phyloP scores from a whole-genome alignment of 1,140 invertebrate species.

The Drosophila miranda region DNA sequence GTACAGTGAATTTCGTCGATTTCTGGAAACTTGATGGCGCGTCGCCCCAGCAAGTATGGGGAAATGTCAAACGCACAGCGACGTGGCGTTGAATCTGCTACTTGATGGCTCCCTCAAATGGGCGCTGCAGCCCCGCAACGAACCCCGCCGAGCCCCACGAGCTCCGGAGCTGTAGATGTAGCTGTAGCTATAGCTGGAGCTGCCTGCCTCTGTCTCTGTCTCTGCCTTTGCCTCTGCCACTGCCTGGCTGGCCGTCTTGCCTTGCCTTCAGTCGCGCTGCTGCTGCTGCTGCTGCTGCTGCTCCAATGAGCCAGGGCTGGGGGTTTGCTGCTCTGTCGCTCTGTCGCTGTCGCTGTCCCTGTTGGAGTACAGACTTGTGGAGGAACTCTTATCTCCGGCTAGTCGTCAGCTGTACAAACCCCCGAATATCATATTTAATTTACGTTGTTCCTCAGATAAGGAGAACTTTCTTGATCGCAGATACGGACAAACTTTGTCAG shows the following conservation, averaged over 20 bases:
- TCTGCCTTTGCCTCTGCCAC: constrained; percentile 52
- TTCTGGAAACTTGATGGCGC: constrained; percentile 66
- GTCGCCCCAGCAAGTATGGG: constrained; percentile 76
- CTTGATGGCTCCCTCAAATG: constrained; percentile 79
- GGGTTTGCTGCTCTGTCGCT: neutral
- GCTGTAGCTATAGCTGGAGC: constrained; percentile 42
- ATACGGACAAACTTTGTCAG: constrained; percentile 4
- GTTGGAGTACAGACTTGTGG: neutral
- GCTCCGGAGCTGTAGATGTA: constrained; percentile 37
- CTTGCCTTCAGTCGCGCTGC: constrained; percentile 27
- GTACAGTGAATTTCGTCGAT: constrained; percentile 53
- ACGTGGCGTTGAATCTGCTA: constrained; percentile 59
- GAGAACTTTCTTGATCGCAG: constrained; percentile 36
- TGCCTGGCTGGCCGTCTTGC: constrained; percentile 61
- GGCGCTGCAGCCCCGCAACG: constrained; percentile 67
- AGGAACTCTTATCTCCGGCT: constrained; percentile 19
- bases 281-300: constrained; percentile 5
- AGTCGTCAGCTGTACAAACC: constrained; percentile 63
- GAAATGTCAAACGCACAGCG: constrained; percentile 78
- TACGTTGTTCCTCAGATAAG: constrained; percentile 57
- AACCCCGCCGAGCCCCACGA: constrained; percentile 47
- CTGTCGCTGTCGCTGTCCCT: constrained; percentile 1
- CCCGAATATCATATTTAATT: constrained; percentile 64
- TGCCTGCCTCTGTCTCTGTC: constrained; percentile 34
- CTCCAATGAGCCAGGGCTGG: constrained; percentile 48